Conservation (phyloP, 2,797 vertebrate species). For the Crocodylus rhombifer region DNA sequence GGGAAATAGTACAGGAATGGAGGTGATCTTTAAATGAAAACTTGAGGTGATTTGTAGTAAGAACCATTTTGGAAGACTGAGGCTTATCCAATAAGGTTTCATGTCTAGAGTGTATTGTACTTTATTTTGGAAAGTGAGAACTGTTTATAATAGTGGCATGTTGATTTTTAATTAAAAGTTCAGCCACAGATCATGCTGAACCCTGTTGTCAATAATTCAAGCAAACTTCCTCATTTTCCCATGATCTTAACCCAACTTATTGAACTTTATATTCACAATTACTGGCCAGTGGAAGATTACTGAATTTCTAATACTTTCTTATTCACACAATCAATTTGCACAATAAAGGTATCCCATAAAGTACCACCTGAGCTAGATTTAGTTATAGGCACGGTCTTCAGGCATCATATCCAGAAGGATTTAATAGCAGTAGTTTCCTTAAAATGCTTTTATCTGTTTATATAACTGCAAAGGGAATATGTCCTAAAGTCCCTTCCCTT, state of each 20-base stretch:
- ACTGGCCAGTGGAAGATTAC: background rate
- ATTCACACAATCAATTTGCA: background rate
- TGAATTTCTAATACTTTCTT: conserved; percentile 13
- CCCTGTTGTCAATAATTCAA: background rate
- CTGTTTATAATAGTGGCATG: background rate
- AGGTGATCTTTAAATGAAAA: background rate
- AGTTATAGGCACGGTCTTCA: background rate
- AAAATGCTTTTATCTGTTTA: background rate
- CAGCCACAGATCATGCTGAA: background rate
- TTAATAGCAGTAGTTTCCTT: background rate
- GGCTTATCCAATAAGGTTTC: background rate
- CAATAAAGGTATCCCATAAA: background rate
- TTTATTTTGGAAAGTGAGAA: background rate
- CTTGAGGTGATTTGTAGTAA: background rate
- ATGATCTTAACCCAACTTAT: background rate
- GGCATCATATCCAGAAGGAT: background rate
- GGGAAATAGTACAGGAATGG: background rate
- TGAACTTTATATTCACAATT: conserved; percentile 22
- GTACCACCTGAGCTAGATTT: background rate
- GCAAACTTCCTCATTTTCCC: background rate
- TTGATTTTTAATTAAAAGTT: background rate
- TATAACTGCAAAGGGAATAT: conserved; percentile 1
- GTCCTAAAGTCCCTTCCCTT: conserved; percentile 34
- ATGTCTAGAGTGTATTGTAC: background rate
- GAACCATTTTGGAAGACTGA: background rate